Evolutionary conservation across 1,140 invertebrate genomes (phyloP).

Genomic region (Penaeus japonicus): DNA sequence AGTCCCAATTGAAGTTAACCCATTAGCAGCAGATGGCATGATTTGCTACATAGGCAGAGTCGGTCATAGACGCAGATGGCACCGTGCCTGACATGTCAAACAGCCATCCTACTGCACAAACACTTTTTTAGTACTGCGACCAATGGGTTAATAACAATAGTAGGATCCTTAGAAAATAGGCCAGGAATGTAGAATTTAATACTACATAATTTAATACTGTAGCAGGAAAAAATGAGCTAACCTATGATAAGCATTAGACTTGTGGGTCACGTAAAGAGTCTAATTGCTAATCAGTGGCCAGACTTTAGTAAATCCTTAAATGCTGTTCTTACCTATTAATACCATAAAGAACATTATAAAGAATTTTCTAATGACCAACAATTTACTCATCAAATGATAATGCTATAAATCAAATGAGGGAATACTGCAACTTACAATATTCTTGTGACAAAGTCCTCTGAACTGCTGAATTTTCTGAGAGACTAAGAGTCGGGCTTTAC

Average conservation of each 20-base stretch:
- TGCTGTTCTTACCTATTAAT: too few relatives aligned
- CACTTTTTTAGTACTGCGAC: too few relatives aligned
- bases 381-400: neutral
- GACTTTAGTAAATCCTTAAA: neutral
- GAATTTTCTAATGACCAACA: neutral
- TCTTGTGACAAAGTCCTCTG: constrained; percentile 82
- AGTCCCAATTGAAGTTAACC: too few relatives aligned
- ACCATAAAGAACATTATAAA: neutral
- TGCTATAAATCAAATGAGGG: constrained; percentile 1
- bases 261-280: neutral
- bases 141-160: too few relatives aligned
- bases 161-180: too few relatives aligned
- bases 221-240: constrained; percentile 41
- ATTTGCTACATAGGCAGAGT: too few relatives aligned
- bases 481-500: constrained; percentile 87
- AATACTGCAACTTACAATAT: constrained; percentile 72
- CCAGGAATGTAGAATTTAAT: too few relatives aligned
- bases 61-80: too few relatives aligned
- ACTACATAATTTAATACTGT: neutral
- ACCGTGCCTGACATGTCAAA: too few relatives aligned
- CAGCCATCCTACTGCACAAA: too few relatives aligned
- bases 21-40: too few relatives aligned
- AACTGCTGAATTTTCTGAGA: constrained; percentile 96
- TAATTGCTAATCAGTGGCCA: neutral
- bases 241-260: neutral